Base-by-base conservation (phyloP, 2,888 invertebrate species). In the Apantesis nais region DNA sequence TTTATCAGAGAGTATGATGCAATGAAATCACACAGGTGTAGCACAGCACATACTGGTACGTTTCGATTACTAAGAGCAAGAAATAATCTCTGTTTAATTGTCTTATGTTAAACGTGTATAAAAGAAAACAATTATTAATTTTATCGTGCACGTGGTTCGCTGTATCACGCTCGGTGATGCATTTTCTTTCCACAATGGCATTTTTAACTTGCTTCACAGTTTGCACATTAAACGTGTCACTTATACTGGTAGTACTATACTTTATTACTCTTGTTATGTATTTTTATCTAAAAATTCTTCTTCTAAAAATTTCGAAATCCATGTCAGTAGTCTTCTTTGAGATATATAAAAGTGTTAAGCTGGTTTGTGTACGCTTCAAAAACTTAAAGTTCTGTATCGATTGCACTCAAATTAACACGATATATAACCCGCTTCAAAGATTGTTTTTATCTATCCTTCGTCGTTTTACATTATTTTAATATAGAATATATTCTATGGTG, bases 141-240 rank as follows among this genome's bases (percentile, higher is more conserved):
- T 81, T 80, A 81, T 81, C 82, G 60, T 74, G 63, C 82, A 81
- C 82, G 80, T 80, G 82, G 73, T 67, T 58, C 61, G 55, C 52
- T 71, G 73, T 66, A 73, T 67, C 65, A 73, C 73, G 72, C 73
- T 72, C 74, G 52, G 65, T 71, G 74, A 74, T 74, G 78, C 78
- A 70, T 80, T 77, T 79, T 67, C 55, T 68, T 73, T 71, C 65
- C 65, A 80, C 82, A 81, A 80, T 76, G 64, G 74, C 71, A 78
- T 81, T 74, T 75, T 64, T 76, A 77, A 37, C 69, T 73, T 67
- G 77, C 73, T 75, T 69, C 74, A 76, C 62, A 68, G 72, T 74
- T 68, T 74, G 73, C 58, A 72, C 75, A 71, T 73, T 67, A 71
- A 75, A 73, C 61, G 74, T 75, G 70, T 73, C n/a, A n/a, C n/a